These are phyloP conservation scores for Theonella swinhoei DNA, from an alignment of 37 sponge, comb jelly and placozoan species.

Conservation along the genomic window DNA sequence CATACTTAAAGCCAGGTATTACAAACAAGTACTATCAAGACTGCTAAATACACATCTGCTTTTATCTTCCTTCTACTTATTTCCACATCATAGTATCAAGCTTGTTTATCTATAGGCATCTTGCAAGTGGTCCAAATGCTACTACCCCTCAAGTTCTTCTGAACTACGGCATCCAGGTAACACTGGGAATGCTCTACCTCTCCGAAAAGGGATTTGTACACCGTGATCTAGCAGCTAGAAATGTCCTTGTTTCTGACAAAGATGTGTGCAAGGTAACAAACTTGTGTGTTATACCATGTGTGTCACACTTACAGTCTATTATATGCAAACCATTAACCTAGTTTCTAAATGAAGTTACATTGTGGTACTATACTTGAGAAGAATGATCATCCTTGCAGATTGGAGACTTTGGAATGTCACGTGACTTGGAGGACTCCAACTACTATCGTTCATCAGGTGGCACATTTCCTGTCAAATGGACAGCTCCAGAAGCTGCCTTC, in stretches of 20 bases:
- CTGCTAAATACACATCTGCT: too few relatives aligned
- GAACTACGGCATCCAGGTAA: slow-evolving; percentile 20
- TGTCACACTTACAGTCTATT: too few relatives aligned
- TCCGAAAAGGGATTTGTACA: slow-evolving; percentile 27
- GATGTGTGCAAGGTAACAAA: not conserved
- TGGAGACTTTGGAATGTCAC: slow-evolving; percentile 55
- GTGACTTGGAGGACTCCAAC: slow-evolving; percentile 17
- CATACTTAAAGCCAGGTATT: not conserved
- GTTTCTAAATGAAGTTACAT: too few relatives aligned
- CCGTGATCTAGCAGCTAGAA: slow-evolving; percentile 27
- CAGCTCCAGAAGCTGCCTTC: slow-evolving; percentile 57
- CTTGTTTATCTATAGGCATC: not conserved
- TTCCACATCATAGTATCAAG: not conserved
- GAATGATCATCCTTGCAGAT: too few relatives aligned
- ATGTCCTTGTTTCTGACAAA: slow-evolving; percentile 15
- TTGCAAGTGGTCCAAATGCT: not conserved
- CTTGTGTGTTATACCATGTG: too few relatives aligned
- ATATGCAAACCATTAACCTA: too few relatives aligned
- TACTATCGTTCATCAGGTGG: slow-evolving; percentile 36
- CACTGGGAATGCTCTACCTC: slow-evolving; percentile 36
- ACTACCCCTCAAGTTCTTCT: slow-evolving; percentile 8
- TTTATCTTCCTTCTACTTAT: not conserved
- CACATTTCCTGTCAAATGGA: slow-evolving; percentile 55
- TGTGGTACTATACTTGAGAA: too few relatives aligned
- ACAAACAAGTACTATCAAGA: not conserved